A percentile compares a stretch with the other conserved stretches of the same genome.
Conservation (phyloP, 23 tunicate species). For the Halocynthia roretzi region DNA sequence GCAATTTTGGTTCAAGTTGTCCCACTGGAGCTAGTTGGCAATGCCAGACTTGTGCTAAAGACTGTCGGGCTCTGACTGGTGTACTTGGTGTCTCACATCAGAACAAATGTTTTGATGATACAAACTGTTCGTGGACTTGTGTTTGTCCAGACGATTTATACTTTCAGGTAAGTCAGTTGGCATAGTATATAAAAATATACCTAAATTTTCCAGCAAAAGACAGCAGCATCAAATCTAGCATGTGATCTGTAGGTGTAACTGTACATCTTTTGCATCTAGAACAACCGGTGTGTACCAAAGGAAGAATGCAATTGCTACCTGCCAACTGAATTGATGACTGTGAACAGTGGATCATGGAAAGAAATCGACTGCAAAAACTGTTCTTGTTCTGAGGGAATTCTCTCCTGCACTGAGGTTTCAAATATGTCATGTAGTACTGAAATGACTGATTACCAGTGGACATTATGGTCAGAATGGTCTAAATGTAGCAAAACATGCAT, state of each 20-base stretch:
- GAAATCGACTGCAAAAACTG: background rate
- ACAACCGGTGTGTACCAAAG: conserved; percentile 12
- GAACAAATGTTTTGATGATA: conserved; percentile 11
- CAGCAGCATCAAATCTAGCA: background rate
- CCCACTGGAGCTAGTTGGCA: conserved; percentile 11
- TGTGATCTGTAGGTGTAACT: background rate
- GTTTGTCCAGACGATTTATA: conserved; percentile 30
- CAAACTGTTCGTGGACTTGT: conserved; percentile 40
- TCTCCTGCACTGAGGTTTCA: conserved; percentile 2
- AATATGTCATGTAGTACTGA: background rate
- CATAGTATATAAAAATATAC: background rate
- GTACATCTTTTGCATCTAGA: conserved; percentile 1
- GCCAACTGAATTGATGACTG: background rate
- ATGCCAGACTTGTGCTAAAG: conserved; percentile 35
- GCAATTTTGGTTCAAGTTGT: conserved; percentile 15
- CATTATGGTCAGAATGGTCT: conserved; percentile 6
- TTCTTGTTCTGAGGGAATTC: conserved; percentile 15
- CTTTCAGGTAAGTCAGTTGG: conserved; percentile 21
- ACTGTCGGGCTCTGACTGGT: conserved; percentile 23
- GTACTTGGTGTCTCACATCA: background rate
- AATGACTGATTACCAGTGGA: background rate
- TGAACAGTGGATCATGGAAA: conserved; percentile 1
- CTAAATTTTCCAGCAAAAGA: too few relatives aligned
- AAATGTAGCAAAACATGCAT: conserved; percentile 1
- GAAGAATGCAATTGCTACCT: background rate